phyloP scores from a whole-genome alignment of 2,113 vertebrate genomes.

The Bombycilla garrulus region DNA sequence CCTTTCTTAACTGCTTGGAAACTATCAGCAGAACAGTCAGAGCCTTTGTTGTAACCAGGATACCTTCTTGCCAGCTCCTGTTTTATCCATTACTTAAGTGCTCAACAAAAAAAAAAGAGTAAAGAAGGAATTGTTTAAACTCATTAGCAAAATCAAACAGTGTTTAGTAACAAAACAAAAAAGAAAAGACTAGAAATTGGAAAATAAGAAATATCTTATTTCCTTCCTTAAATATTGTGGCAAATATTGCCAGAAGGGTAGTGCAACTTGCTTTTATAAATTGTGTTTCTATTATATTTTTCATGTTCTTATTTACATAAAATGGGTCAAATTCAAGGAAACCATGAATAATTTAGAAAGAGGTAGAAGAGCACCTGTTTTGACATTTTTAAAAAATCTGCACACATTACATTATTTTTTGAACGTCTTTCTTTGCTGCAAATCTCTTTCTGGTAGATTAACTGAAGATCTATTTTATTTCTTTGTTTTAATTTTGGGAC shows the following conservation, averaged over 20 bases:
- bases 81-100: conserved; percentile 66
- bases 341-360: neutral
- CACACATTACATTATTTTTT: neutral
- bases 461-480: neutral
- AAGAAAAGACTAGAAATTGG: neutral
- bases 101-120: conserved; percentile 5
- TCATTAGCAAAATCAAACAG: conserved; percentile 57
- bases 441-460: neutral
- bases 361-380: neutral
- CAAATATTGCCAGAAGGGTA: conserved; percentile 25
- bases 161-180: conserved; percentile 24
- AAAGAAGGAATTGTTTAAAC: conserved; percentile 57
- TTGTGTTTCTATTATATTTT: neutral
- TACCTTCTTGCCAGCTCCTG: conserved; percentile 62
- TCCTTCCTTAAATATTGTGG: conserved; percentile 10
- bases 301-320: neutral
- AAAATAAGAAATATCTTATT: neutral
- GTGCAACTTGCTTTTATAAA: neutral
- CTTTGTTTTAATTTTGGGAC: neutral
- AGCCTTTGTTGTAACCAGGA: conserved; percentile 52
- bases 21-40: conserved; percentile 61
- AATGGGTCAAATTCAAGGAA: neutral
- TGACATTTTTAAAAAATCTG: neutral
- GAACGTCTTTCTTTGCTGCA: neutral
- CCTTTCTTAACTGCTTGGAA: conserved; percentile 72